Base-by-base conservation (phyloP, 2,888 invertebrate genomes). In the Leistus spinibarbis region DNA sequence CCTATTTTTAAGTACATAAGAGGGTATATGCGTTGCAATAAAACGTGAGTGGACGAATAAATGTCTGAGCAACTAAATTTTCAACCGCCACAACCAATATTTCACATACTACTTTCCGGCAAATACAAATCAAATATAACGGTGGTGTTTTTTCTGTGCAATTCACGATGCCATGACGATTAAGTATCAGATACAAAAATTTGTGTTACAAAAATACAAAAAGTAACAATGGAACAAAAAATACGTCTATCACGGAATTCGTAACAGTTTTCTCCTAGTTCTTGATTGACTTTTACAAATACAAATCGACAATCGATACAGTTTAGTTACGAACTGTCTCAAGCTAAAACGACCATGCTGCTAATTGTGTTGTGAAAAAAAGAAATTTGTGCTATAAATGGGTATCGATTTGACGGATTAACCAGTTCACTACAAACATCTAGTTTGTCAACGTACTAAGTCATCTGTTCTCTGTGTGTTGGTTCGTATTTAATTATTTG, bases 211-310 rank as follows among this genome's bases (percentile, higher is more conserved):
- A 40, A 40, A 7, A 4, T 40, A 40, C 1, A n/a, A n/a, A n/a
- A n/a, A n/a, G n/a, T n/a, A n/a, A n/a, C n/a, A n/a, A n/a, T n/a
- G n/a, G 1, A 40, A 40, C 13, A 40, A 57, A 13, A 57, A 19
- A 57, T 9, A 57, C 10, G 1, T 19, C 17, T 4, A 57, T 17
- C 9, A 57, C 57, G 20, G 20, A 10, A 19, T 57, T 57, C 57
- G 57, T 57, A 57, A 19, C 57, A 57, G 57, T 57, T 57, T 57
- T 57, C 57, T 57, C 57, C n/a, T 57, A 1, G 57, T 57, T 57
- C 57, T 57, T 19, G 5, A 57, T 9, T 57, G 5, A 57, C 17
- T 57, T 57, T 17, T 19, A 57, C 57, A 20, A 17, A 57, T 20
- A 19, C 20, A 17, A 57, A 57, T 57, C 20, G 17, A 57, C 16